Percentiles rank a stretch among this genome's conserved stretches.
These are phyloP conservation scores for Betta splendens DNA, from an alignment of 2,797 vertebrate genomes.

Conservation along the genomic window DNA sequence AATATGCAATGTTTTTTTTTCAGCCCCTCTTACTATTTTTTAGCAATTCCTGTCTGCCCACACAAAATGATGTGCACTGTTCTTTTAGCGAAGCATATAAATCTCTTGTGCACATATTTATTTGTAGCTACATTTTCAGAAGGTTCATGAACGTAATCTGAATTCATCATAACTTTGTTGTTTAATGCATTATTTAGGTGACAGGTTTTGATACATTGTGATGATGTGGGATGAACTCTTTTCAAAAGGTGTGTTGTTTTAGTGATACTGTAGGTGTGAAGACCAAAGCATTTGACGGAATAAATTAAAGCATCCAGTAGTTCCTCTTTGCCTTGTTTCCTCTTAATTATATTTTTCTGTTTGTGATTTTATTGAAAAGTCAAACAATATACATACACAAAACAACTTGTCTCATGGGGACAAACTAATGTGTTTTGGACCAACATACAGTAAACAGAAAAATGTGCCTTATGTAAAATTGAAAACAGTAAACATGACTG, in stretches of 20 bases:
- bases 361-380: conserved; percentile 5
- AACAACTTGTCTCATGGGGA: conserved; percentile 6
- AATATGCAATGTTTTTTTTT: conserved; percentile 21
- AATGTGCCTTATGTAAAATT: conserved; percentile 70
- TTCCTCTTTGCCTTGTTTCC: not conserved
- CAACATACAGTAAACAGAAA: conserved; percentile 28
- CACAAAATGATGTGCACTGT: not conserved
- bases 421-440: conserved; percentile 21
- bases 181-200: too few species aligned
- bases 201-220: too few species aligned
- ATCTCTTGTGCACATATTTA: not conserved
- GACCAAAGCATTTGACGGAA: not conserved
- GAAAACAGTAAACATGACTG: conserved; percentile 59
- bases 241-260: too few species aligned
- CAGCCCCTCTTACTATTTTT: not conserved
- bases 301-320: not conserved
- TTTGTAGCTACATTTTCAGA: not conserved
- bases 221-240: too few species aligned
- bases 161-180: not conserved
- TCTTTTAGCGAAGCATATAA: too few species aligned
- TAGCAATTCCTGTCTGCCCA: not conserved
- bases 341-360: not conserved
- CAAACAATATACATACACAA: too few species aligned
- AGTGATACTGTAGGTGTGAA: not conserved
- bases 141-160: not conserved